Evolutionary conservation across 2,113 vertebrate genomes (phyloP).

Genomic region (Dolichotis patagonum): DNA sequence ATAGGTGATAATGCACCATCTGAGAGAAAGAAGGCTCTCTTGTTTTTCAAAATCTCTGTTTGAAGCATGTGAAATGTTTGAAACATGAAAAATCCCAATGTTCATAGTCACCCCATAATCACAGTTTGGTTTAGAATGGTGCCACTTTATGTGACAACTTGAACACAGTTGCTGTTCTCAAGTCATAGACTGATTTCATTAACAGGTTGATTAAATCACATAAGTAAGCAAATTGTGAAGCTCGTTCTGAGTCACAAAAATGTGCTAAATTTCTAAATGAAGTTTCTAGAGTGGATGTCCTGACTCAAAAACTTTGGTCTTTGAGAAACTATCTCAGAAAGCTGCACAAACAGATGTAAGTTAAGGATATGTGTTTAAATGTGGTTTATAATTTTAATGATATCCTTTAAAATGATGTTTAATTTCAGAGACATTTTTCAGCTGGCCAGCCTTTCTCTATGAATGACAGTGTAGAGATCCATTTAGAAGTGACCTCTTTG

Average conservation of each 20-base stretch:
- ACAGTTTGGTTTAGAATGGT: background rate
- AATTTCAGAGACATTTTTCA: background rate
- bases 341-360: background rate
- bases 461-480: background rate
- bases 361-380: background rate
- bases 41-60: background rate
- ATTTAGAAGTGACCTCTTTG: background rate
- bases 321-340: background rate
- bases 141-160: background rate
- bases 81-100: background rate
- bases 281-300: background rate
- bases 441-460: background rate
- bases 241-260: background rate
- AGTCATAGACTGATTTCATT: background rate
- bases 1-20: background rate
- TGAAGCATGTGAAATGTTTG: background rate
- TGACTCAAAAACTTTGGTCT: background rate
- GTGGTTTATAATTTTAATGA: background rate
- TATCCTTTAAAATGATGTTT: background rate
- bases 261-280: background rate
- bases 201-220: background rate
- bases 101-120: background rate
- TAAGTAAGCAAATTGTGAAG: background rate
- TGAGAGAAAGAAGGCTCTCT: background rate
- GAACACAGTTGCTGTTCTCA: background rate